Base-by-base conservation (phyloP, 1,140 invertebrate genomes). In the Drosophila orena region DNA sequence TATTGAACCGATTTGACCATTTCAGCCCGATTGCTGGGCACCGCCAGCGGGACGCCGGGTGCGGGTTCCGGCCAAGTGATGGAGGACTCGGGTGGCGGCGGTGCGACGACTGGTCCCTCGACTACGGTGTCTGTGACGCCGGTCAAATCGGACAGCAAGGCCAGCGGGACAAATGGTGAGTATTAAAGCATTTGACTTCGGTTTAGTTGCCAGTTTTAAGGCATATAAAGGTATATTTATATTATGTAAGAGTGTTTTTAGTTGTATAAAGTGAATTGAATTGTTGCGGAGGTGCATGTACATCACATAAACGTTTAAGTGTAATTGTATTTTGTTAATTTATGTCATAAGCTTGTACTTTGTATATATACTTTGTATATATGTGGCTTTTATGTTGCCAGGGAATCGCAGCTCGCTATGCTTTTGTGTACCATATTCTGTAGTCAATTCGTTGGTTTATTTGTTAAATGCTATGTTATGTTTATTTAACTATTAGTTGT, bases 131-230 rank as follows among this genome's bases (percentile, higher is more conserved):
- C 84, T 11, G 55, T 89, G 66, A 78, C 77, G 68, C 77, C 90
- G 57, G 69, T 90, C 15, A 91, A 91, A 70, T 75, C 75, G 38
- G 90, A 91, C 54, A 77, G 58, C 47, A 91, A 91, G 58, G 65
- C 61, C 46, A 74, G 79, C 24, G 65, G 54, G 20, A 69, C 85
- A 40, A 89, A 77, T 27, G 84, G 84, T 89, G 20, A 84, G 84
- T 84, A 11, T 20, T n/a, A 8, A 30, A 30, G 24, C 8, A 1
- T 10, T 10, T 15, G 47, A 30, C n/a, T 30, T 30, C 4, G 14
- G 24, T 2, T 27, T 27, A 3, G 12, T 40, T 15, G 6, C 24
- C 4, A 4, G 24, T 24, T 24, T 4, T 4, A 7, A 15, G n/a
- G 0, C n/a, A n/a, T n/a, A n/a, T n/a, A 8, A 30, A 30, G 30